Evolutionary conservation across 2,113 vertebrate species (phyloP).

Genomic region (Delphinapterus leucas): DNA sequence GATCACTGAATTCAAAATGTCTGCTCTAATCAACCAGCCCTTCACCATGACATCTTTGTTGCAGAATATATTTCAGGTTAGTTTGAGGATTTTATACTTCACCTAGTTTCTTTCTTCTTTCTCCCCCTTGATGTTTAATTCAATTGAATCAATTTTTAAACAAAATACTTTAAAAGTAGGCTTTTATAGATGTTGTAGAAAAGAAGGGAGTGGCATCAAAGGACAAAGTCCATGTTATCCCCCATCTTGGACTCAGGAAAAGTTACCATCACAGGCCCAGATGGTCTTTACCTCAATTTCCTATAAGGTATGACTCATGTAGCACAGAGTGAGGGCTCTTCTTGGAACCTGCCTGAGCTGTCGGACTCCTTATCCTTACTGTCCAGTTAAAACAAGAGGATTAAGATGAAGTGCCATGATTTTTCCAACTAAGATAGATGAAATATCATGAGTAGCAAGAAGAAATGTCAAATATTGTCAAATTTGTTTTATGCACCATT

Average conservation of each 20-base stretch:
- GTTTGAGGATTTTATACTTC: not conserved
- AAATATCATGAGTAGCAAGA: not conserved
- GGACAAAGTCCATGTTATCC: not conserved
- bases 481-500: not conserved
- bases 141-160: not conserved
- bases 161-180: not conserved
- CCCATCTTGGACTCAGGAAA: not conserved
- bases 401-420: not conserved
- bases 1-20: slow-evolving; percentile 6
- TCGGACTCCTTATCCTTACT: not conserved
- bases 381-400: not conserved
- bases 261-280: not conserved
- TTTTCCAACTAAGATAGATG: not conserved
- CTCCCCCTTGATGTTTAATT: not conserved
- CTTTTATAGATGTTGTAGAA: not conserved
- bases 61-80: not conserved
- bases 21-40: not conserved
- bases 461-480: not conserved
- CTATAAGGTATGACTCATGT: not conserved
- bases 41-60: slow-evolving; percentile 17
- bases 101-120: not conserved
- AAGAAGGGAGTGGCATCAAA: not conserved
- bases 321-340: not conserved
- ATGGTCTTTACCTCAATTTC: not conserved
- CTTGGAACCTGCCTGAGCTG: not conserved